These are phyloP conservation scores for Pheosia tremula DNA, from an alignment of 2,888 invertebrate genomes.

Conservation along the genomic window DNA sequence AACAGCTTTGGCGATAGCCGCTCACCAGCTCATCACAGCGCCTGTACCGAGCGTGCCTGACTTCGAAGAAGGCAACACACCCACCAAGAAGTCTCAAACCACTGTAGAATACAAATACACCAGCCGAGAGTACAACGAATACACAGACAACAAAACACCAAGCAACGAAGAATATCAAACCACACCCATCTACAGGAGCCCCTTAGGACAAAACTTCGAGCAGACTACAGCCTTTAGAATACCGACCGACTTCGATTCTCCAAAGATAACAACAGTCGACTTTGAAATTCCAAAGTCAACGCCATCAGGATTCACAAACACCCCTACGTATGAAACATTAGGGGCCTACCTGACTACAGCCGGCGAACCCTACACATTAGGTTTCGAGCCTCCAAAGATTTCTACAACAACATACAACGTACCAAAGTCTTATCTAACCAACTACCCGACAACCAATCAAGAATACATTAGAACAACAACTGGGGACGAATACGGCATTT, in stretches of 20 bases:
- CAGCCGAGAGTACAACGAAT: slow-evolving; percentile 58
- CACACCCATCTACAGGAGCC: slow-evolving; percentile 57
- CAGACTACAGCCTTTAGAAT: slow-evolving; percentile 51
- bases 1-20: slow-evolving; percentile 76
- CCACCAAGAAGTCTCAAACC: slow-evolving; percentile 52
- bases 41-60: slow-evolving; percentile 69
- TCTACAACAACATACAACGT: slow-evolving; percentile 32
- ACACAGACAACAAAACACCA: slow-evolving; percentile 52
- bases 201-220: slow-evolving; percentile 40
- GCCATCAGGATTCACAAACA: slow-evolving; percentile 9
- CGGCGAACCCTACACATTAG: slow-evolving; percentile 23
- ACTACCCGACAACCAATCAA: slow-evolving; percentile 25
- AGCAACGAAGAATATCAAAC: slow-evolving; percentile 57
- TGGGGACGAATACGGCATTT: slow-evolving; percentile 22
- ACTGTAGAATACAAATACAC: slow-evolving; percentile 66
- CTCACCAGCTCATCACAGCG: slow-evolving; percentile 75
- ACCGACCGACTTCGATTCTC: slow-evolving; percentile 40
- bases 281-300: slow-evolving; percentile 28
- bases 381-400: slow-evolving; percentile 27
- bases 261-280: slow-evolving; percentile 24
- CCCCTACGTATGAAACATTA: slow-evolving; percentile 22
- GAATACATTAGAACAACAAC: slow-evolving; percentile 29
- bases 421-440: slow-evolving; percentile 27
- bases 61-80: slow-evolving; percentile 60
- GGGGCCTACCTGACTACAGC: slow-evolving; percentile 20